Base-by-base conservation (phyloP, 2,797 vertebrate genomes). In the Cottoperca gobio region DNA sequence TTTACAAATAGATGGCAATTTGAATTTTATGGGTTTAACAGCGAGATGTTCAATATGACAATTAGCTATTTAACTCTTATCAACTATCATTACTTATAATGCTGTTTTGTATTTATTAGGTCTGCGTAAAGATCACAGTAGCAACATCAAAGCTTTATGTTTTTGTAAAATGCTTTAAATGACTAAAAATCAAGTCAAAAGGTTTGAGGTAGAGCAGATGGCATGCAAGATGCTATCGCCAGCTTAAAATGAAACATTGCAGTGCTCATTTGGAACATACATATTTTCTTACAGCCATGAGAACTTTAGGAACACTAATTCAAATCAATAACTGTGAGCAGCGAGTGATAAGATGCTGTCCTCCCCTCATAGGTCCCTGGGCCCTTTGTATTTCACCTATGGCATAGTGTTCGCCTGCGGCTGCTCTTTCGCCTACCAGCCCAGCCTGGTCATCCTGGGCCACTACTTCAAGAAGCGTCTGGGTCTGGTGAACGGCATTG, bases 381-480 rank as follows among this genome's bases (percentile, higher is more conserved):
- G 94, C 8, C 94, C 94, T 54, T 82, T 99, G 43, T 99, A 99
- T 83, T 96, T 99, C 88, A 99, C 98, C 28, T 99, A 99, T 0
- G 97, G 98, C 49, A 89, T 99, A 6, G 82, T 99, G 78, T 99
- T 99, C 73, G 96, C 97, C 70, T 97, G 96, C 0, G 98, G 98
- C 80, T 99, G 97, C 88, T 98, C 98, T 0, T 99, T 99, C 28
- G 95, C 97, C 0, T 99, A 99, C 93, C 98, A 99, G 93, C 98
- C 98, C 0, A 99, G 97, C 48, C 82, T 99, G 86, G 97, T 99
- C 77, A 98, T 99, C 73, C 91, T 99, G 1, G 98, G 98, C 57
- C 97, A 98, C 86, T 99, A 99, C 73, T 99, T 99, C 91, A 98
- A 98, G 94, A 96, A 95, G 69, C 97, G 98, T 7, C 94, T 99